Evolutionary conservation across 2,797 vertebrate genomes (phyloP), one percentile per base, ranked within the genome.

Genomic region (Myripristis jacobus): DNA sequence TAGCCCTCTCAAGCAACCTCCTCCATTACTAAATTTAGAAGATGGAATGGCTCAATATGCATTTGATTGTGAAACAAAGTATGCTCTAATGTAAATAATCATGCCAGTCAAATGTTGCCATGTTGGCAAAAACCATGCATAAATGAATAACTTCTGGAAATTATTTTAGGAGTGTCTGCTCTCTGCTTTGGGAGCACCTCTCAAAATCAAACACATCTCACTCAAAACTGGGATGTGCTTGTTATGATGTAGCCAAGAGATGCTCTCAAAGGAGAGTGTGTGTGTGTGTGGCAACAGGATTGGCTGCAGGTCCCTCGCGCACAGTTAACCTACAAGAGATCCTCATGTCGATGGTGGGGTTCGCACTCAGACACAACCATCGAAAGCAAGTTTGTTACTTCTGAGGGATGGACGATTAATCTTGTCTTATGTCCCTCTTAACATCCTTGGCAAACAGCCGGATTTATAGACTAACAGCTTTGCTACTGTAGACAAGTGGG

Each of bases 401-500:
- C 80, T 75, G 77, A 89, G 87, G 82, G n/a, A 88, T 73, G 76
- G 81, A 81, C 81, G 75, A 81, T 73, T 92, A 91, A 93, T 92
- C 89, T 84, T 58, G 74, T 77, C 68, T 83, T 82, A 81, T 86
- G 83, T 86, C 79, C 75, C 77, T 77, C 77, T 77, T 88, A 91
- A 91, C 83, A 89, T 92, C 81, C 77, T 66, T 80, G 82, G 82
- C 75, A 82, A 88, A 81, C 61, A 70, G 82, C 74, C 64, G 70
- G 82, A 83, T 84, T 92, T 89, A 91, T 88, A 80, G 88, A 91
- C 88, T 87, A 87, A 88, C 81, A 72, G 79, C 67, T 66, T 69
- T 66, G 77, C 81, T 84, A 75, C 70, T 73, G 86, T 81, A 80
- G 62, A 81, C 66, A 79, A 74, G 63, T 85, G 88, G 73, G 79